Evolutionary conservation across 2,888 invertebrate species (phyloP).

Genomic region (Scrobipalpa atriplicella): DNA sequence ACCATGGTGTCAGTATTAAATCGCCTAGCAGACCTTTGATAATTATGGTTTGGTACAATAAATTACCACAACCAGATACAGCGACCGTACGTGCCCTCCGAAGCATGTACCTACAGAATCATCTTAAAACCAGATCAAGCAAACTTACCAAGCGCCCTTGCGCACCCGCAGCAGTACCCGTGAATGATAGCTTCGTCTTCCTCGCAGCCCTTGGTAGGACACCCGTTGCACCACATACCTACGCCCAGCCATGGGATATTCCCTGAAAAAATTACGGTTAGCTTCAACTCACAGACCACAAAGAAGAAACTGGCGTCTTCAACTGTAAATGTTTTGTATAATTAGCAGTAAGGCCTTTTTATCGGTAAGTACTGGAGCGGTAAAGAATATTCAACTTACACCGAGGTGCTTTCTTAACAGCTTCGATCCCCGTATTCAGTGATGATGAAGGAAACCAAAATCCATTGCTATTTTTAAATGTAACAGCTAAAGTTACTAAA

Average conservation of each 20-base stretch:
- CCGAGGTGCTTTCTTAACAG: constrained; percentile 67
- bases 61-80: too few relatives aligned
- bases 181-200: constrained; percentile 84
- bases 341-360: too few relatives aligned
- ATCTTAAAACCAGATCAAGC: background rate
- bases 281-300: too few relatives aligned
- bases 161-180: constrained; percentile 86
- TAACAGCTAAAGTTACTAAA: constrained; percentile 37
- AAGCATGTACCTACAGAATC: too few relatives aligned
- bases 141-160: constrained; percentile 75
- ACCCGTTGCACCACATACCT: constrained; percentile 80
- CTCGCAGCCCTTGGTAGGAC: constrained; percentile 81
- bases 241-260: constrained; percentile 79
- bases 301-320: background rate
- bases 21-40: too few relatives aligned
- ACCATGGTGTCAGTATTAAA: too few relatives aligned
- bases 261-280: constrained; percentile 65
- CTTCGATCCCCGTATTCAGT: constrained; percentile 54
- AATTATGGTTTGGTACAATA: too few relatives aligned
- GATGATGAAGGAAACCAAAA: constrained; percentile 52
- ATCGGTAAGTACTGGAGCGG: background rate
- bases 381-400: constrained; percentile 51
- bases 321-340: background rate
- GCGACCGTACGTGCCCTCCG: too few relatives aligned
- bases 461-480: constrained; percentile 35